Base-by-base conservation (phyloP, 1,140 invertebrate genomes). In the Ruditapes philippinarum region DNA sequence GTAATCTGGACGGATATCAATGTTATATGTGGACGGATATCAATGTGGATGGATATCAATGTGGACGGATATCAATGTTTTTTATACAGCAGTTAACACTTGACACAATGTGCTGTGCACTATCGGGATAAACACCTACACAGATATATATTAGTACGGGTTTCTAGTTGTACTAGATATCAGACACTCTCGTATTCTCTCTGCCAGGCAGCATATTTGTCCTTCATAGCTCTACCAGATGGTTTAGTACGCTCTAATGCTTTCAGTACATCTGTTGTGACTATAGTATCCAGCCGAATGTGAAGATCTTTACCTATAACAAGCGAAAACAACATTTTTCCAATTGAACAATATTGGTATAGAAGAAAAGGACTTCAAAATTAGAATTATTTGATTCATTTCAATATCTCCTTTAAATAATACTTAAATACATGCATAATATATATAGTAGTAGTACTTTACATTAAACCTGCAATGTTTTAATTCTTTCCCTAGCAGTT, bases 151-250 rank as follows among this genome's bases (percentile, higher is more conserved):
- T 31, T 31, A 28, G 25, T 33, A 33, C 60, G 25, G n/a, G 9
- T 11, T 17, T 33, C 45, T 78, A 54, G 74, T 54, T 51, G 45
- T 14, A 78, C 79, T 62, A 81, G 54, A 40, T 78, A 73, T 96
- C 94, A 97, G 33, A 95, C 95, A 73, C 96, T 96, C 82, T 96
- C 96, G 93, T 95, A 97, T 80, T 96, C 95, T 82, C 95, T 92
- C 91, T 96, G 95, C 96, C 96, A n/a, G n/a, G 94, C 92, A 22
- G 89, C 78, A 92, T 96, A 97, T 91, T 96, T 96, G n/a, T n/a
- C n/a, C n/a, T 93, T 94, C 65, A 96, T 96, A 28, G 92, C n/a
- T n/a, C 92, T 93, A 0, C 96, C 96, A 19, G 96, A 96, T 31
- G 96, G 96, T 94, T 96, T 97, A 17, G 96, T 97, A 79, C 95